Percentiles rank a stretch among this genome's conserved stretches.
Evolutionary conservation across 2,888 invertebrate species (phyloP).

Genomic region (Andrena dorsata): DNA sequence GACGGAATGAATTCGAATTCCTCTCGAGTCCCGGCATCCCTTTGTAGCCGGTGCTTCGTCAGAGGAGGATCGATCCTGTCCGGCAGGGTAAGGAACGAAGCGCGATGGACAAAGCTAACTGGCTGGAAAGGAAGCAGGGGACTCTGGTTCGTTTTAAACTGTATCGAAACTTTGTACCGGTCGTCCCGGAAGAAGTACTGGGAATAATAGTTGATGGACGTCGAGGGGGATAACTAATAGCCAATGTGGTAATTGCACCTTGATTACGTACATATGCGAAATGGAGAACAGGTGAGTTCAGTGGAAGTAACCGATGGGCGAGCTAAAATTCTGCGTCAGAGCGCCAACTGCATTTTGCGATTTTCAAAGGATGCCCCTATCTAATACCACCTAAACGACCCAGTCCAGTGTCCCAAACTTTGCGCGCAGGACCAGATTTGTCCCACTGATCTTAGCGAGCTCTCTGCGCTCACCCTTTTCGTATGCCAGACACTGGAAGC

Average conservation of each 20-base stretch:
- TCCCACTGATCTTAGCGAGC: too few relatives aligned
- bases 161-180: neutral
- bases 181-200: too few relatives aligned
- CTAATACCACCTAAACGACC: too few relatives aligned
- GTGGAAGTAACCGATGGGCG: neutral
- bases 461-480: too few relatives aligned
- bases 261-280: neutral
- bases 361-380: neutral
- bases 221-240: neutral
- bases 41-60: slow-evolving; percentile 41
- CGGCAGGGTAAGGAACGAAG: neutral
- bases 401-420: too few relatives aligned
- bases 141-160: neutral
- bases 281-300: neutral
- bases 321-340: neutral
- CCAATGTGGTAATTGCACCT: neutral
- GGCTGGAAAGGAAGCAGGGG: neutral
- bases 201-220: neutral
- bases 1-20: slow-evolving; percentile 66
- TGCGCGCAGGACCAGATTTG: too few relatives aligned
- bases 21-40: slow-evolving; percentile 56
- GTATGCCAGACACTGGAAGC: too few relatives aligned
- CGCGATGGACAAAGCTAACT: neutral
- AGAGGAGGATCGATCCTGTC: slow-evolving; percentile 30
- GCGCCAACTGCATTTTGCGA: neutral